phyloP scores from a whole-genome alignment of 1,140 invertebrate genomes.

The silkworm (Bombyx mori) region DNA sequence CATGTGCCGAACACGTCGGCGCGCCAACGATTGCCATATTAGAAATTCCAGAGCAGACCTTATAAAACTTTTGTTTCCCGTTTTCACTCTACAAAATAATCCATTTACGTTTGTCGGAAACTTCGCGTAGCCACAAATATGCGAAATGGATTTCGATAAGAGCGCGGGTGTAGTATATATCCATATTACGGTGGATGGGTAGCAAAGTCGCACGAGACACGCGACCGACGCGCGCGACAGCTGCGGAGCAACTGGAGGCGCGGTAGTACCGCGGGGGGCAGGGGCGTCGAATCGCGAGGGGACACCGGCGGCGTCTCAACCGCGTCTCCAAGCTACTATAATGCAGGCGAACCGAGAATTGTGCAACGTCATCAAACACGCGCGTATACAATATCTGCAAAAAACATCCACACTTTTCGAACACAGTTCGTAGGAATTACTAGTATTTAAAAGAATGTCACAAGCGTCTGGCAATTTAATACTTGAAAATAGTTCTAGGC shows the following conservation, averaged over 20 bases:
- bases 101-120: constrained; percentile 65
- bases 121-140: constrained; percentile 66
- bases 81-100: constrained; percentile 66
- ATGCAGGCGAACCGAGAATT: constrained; percentile 38
- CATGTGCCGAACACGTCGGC: constrained; percentile 66
- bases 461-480: too few relatives aligned
- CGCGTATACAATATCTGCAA: constrained; percentile 30
- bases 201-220: constrained; percentile 54
- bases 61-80: constrained; percentile 36
- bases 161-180: constrained; percentile 62
- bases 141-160: constrained; percentile 58
- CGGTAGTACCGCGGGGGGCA: constrained; percentile 13
- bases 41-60: constrained; percentile 64
- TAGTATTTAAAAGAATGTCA: too few relatives aligned
- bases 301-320: constrained; percentile 44
- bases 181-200: constrained; percentile 56
- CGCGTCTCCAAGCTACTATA: constrained; percentile 29
- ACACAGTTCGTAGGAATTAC: too few relatives aligned
- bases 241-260: constrained; percentile 56
- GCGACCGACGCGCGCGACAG: constrained; percentile 60
- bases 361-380: constrained; percentile 58
- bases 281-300: constrained; percentile 2
- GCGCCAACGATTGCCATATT: constrained; percentile 47
- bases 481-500: too few relatives aligned
- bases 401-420: not conserved